Evolutionary conservation across 1,140 invertebrate genomes (phyloP).

Genomic region (Zaprionus tsacasi): DNA sequence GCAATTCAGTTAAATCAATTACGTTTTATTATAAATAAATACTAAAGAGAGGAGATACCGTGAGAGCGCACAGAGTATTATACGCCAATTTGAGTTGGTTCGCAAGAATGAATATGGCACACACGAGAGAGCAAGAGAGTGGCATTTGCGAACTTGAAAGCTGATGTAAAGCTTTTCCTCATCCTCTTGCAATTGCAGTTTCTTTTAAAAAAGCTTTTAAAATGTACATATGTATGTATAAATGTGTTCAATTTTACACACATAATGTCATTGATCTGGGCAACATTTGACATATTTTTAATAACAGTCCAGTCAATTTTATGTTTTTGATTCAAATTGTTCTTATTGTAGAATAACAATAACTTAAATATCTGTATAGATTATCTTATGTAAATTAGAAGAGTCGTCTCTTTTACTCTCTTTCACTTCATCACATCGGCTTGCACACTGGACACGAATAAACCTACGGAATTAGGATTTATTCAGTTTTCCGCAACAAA

Average conservation of each 20-base stretch:
- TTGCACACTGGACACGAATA: neutral
- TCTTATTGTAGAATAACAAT: neutral
- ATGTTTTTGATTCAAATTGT: neutral
- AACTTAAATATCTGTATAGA: neutral
- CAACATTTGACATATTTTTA: neutral
- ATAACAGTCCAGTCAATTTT: neutral
- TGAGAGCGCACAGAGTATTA: neutral
- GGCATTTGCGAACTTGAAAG: neutral
- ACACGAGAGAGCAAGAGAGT: neutral
- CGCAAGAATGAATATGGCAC: neutral
- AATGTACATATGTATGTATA: neutral
- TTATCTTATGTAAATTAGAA: neutral
- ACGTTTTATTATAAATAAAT: conserved; percentile 42
- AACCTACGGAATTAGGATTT: neutral
- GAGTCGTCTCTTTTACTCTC: neutral
- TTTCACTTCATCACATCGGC: neutral
- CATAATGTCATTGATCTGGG: neutral
- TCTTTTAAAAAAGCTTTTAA: neutral
- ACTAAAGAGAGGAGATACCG: neutral
- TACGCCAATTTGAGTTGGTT: neutral
- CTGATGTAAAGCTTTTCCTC: neutral
- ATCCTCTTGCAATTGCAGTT: neutral
- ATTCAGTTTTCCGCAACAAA: conserved; percentile 2
- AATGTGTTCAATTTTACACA: neutral
- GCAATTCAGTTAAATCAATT: conserved; percentile 44